A percentile compares a stretch with the other conserved stretches of the same genome.
Conservation (phyloP, 1,140 invertebrate species). For the Euglossa dilemma region DNA sequence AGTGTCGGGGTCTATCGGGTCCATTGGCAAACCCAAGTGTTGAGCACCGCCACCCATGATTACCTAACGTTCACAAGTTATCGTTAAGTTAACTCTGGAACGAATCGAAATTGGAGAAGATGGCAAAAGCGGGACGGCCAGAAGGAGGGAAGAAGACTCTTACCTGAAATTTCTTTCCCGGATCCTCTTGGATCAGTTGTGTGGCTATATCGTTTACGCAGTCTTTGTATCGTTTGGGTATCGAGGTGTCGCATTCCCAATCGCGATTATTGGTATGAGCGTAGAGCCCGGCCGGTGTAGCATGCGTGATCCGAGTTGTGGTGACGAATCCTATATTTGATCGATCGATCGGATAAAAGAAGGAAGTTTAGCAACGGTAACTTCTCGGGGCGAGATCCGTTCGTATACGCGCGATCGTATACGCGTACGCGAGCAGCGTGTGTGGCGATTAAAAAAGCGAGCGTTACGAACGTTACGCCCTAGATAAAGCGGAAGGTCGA, state of each 20-base stretch:
- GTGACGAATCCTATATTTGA: constrained; percentile 85
- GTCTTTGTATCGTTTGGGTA: constrained; percentile 76
- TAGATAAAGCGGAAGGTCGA: constrained; percentile 72
- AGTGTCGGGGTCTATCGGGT: constrained; percentile 64
- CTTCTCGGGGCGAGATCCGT: no score
- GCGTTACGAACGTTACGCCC: constrained; percentile 27
- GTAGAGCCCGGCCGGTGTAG: constrained; percentile 89
- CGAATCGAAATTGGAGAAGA: not conserved
- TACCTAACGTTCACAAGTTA: constrained; percentile 75
- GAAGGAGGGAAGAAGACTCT: no score
- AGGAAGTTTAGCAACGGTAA: no score
- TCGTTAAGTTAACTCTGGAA: no score
- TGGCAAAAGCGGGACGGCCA: no score
- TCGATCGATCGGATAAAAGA: not conserved
- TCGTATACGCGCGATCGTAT: no score
- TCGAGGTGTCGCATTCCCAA: constrained; percentile 86
- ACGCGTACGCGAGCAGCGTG: no score
- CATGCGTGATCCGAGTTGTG: constrained; percentile 90
- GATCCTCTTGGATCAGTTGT: constrained; percentile 84
- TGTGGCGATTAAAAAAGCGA: not conserved
- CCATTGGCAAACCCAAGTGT: constrained; percentile 74
- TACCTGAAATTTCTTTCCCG: constrained; percentile 86
- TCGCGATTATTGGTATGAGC: constrained; percentile 86
- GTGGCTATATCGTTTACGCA: constrained; percentile 85
- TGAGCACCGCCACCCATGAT: constrained; percentile 85